These are phyloP conservation scores for Sebastes oblongus DNA, from an alignment of 2,797 vertebrate species.

Conservation along the genomic window DNA sequence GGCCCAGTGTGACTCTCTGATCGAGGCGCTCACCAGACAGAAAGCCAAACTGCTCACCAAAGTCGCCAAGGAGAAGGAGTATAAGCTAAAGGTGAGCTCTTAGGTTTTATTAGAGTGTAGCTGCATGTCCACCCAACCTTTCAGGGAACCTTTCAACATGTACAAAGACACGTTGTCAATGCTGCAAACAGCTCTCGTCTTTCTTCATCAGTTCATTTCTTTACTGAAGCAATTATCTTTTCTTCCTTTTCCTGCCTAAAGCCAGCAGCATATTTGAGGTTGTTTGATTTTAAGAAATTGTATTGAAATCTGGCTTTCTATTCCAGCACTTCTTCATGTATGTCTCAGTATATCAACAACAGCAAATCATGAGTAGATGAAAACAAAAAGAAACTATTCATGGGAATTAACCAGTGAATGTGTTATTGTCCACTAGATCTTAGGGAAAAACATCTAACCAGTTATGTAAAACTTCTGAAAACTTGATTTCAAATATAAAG, in stretches of 20 bases:
- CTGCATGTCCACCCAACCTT: not conserved
- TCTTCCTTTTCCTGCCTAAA: not conserved
- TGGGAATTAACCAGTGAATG: not conserved
- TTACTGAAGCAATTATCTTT: not conserved
- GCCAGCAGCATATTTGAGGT: not conserved
- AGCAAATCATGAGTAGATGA: accelerated
- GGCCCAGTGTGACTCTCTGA: slow-evolving; percentile 96
- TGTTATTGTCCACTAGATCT: not conserved
- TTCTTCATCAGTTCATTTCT: not conserved
- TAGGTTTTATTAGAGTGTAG: too few species aligned
- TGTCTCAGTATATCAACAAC: not conserved
- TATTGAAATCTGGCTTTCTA: not conserved
- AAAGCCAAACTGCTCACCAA: slow-evolving; percentile 98
- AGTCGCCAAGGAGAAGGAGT: slow-evolving; percentile 96
- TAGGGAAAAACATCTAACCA: accelerated
- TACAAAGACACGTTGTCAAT: not conserved
- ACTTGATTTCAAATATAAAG: too few species aligned
- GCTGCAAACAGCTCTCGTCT: not conserved
- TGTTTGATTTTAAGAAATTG: not conserved
- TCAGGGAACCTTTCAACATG: not conserved
- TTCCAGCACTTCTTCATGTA: not conserved
- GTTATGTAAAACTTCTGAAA: too few species aligned
- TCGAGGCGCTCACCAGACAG: slow-evolving; percentile 93
- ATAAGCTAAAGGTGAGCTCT: slow-evolving; percentile 92
- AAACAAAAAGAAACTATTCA: not conserved